A percentile compares a stretch with the other conserved stretches of the same genome.
Conservation (phyloP, 2,797 vertebrate species). For the Acropternis orthonyx region DNA sequence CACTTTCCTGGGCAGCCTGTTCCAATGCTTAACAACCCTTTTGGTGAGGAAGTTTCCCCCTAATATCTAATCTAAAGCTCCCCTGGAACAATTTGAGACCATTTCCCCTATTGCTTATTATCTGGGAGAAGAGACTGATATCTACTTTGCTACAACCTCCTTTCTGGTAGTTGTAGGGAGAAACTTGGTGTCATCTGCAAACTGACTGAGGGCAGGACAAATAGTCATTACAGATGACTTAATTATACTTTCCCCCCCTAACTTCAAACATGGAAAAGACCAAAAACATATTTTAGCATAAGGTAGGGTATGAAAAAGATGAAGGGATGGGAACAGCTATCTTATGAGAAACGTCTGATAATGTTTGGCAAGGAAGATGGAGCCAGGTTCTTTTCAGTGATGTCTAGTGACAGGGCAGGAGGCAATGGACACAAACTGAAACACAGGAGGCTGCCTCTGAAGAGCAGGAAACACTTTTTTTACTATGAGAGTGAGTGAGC, state of each 20-base stretch:
- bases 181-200: not conserved
- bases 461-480: not conserved
- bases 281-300: not conserved
- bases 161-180: not conserved
- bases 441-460: not conserved
- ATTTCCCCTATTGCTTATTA: not conserved
- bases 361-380: not conserved
- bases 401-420: not conserved
- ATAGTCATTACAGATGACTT: not conserved
- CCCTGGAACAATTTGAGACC: not conserved
- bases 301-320: not conserved
- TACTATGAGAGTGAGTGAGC: not conserved
- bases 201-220: not conserved
- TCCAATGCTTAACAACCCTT: not conserved
- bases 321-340: not conserved
- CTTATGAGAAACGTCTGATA: not conserved
- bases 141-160: not conserved
- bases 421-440: not conserved
- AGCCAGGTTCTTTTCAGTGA: not conserved
- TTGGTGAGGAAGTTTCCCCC: not conserved
- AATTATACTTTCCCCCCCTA: accelerated
- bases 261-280: not conserved
- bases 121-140: not conserved
- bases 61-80: not conserved
- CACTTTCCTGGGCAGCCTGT: not conserved